Evolutionary conservation across 53 echinoderm and acorn worm species (phyloP).

Genomic region (Actinopyga echinites): DNA sequence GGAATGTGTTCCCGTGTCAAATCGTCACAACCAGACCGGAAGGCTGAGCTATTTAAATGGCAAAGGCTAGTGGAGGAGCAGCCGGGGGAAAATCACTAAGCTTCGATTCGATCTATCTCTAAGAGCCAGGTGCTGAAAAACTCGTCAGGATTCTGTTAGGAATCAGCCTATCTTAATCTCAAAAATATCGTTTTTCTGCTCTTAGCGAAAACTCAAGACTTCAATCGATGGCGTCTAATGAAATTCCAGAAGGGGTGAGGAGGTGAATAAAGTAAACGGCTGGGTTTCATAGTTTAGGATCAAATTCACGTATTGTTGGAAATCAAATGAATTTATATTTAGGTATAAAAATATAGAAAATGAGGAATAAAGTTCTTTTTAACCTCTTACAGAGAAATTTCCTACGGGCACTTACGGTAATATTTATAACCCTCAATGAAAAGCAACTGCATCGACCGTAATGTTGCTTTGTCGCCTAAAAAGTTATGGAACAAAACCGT

Average conservation of each 20-base stretch:
- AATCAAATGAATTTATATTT: too few relatives aligned
- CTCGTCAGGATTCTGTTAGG: slow-evolving; percentile 29
- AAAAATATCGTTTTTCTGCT: slow-evolving; percentile 36
- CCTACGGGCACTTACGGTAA: too few relatives aligned
- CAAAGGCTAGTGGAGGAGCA: slow-evolving; percentile 5
- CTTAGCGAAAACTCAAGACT: not conserved
- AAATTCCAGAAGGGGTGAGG: too few relatives aligned
- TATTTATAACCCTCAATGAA: too few relatives aligned
- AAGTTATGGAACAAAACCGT: too few relatives aligned
- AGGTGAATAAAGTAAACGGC: not conserved
- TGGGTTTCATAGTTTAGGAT: slow-evolving; percentile 2
- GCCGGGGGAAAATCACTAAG: slow-evolving; percentile 25
- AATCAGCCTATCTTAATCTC: slow-evolving; percentile 31
- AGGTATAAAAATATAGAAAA: too few relatives aligned
- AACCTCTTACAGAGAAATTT: too few relatives aligned
- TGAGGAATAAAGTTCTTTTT: too few relatives aligned
- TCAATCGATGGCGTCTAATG: slow-evolving; percentile 12
- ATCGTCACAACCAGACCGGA: slow-evolving; percentile 25
- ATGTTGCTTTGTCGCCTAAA: too few relatives aligned
- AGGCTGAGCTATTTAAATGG: slow-evolving; percentile 37
- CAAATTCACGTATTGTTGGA: not conserved
- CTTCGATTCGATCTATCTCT: slow-evolving; percentile 33
- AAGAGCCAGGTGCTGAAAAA: slow-evolving; percentile 34
- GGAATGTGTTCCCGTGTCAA: slow-evolving; percentile 28
- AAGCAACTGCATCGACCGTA: too few relatives aligned